These are phyloP conservation scores for Steromphala cineraria DNA, from an alignment of 2,888 invertebrate species.

Conservation along the genomic window DNA sequence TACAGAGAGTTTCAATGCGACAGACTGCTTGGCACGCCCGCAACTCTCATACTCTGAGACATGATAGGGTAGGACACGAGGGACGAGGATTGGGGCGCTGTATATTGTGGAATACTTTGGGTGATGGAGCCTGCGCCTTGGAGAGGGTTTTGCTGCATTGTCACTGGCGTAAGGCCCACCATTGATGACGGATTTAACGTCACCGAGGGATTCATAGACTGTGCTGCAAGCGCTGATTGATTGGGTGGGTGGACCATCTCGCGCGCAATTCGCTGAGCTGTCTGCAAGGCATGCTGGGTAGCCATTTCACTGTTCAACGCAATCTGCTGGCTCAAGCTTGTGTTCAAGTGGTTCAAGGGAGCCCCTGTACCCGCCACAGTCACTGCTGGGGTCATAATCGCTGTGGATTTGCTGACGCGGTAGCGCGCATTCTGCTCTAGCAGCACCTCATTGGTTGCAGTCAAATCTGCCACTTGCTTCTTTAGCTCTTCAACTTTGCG, in stretches of 20 bases:
- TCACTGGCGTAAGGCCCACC: slow-evolving; percentile 61
- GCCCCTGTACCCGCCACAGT: slow-evolving; percentile 39
- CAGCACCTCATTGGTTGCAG: slow-evolving; percentile 86
- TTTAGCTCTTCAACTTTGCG: slow-evolving; percentile 84
- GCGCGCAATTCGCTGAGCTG: slow-evolving; percentile 60
- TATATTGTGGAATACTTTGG: slow-evolving; percentile 58
- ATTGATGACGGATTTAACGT: slow-evolving; percentile 61
- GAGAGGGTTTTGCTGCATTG: slow-evolving; percentile 38
- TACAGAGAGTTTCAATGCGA: slow-evolving; percentile 50
- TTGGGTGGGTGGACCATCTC: slow-evolving; percentile 36
- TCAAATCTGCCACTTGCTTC: slow-evolving; percentile 83
- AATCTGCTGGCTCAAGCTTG: slow-evolving; percentile 73
- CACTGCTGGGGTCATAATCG: slow-evolving; percentile 51
- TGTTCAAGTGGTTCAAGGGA: slow-evolving; percentile 56
- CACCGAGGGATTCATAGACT: slow-evolving; percentile 45
- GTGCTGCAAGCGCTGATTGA: slow-evolving; percentile 31
- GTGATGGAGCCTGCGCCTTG: slow-evolving; percentile 50
- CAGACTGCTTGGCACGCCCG: slow-evolving; percentile 60
- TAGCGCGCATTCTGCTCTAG: slow-evolving; percentile 86
- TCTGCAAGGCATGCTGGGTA: slow-evolving; percentile 67
- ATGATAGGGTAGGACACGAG: slow-evolving; percentile 70
- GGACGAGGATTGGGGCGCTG: slow-evolving; percentile 52
- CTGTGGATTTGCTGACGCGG: slow-evolving; percentile 74
- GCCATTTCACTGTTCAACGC: slow-evolving; percentile 70
- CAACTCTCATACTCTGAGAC: slow-evolving; percentile 67